Evolutionary conservation across 37 sponge, comb jelly and placozoan species (phyloP), one percentile per base, ranked within the genome.

Genomic region (Ianthella basta): DNA sequence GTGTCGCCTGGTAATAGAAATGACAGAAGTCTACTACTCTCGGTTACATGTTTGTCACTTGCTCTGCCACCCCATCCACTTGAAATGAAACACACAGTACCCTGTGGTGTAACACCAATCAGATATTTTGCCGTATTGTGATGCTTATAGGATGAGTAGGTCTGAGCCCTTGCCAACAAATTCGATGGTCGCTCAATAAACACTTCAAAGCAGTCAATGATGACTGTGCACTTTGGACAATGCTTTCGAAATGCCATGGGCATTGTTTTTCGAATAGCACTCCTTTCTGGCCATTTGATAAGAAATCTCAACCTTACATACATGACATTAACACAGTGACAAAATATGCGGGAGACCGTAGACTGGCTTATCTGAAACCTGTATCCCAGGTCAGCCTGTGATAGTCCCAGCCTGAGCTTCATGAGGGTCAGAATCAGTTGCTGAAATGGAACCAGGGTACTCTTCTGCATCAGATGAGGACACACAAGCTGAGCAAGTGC

Each of bases 201-300:
- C 0, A 87, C 55, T 61, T 86, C 86, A 56, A 38, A 63, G n/a
- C 65, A 86, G 80, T 86, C 86, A 23, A 86, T 78, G 19, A 87
- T 87, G 25, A 81, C 79, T 6, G 57, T 68, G 25, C 86, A 84
- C 12, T 77, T 88, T 10, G 77, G 82, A 81, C 64, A 85, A 41
- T 89, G 56, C 56, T 82, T 81, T 59, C 69, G 27, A 57, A 86
- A 91, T 54, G 55, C 65, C 38, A 72, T 44, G 2, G 91, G 91
- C 64, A 87, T 41, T 0, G 84, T 88, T 39, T 60, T 79, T 73
- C 60, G 38, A 15, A 91, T 59, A 30, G 41, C 66, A 13, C 86
- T 90, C 35, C 87, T 30, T 23, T 86, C 85, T 60, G 90, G 90
- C 87, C 93, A 91, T 35, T 41, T 23, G 41, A 88, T 83, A 29